phyloP scores from a whole-genome alignment of 2,113 vertebrate genomes.

The Aegotheles bennettii region DNA sequence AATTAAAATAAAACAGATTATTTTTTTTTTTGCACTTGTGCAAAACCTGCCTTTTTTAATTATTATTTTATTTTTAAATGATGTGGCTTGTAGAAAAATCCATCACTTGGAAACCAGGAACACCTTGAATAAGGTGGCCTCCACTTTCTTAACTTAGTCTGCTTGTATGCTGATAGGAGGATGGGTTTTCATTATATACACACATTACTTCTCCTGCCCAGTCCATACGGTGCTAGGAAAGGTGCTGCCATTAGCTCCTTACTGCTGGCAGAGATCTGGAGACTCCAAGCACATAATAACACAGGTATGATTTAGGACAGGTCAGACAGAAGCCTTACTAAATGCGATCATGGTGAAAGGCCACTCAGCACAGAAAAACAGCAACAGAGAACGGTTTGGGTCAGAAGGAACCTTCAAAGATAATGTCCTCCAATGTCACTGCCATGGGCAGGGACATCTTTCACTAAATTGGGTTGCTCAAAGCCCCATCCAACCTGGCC shows the following conservation, averaged over 20 bases:
- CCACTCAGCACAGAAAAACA: neutral
- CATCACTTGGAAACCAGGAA: rapidly evolving
- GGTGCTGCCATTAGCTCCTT: neutral
- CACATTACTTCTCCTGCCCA: neutral
- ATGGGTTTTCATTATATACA: neutral
- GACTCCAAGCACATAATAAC: rapidly evolving
- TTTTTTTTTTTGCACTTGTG: neutral
- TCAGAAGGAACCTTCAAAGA: neutral
- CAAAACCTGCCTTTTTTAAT: neutral
- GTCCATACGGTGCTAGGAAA: neutral
- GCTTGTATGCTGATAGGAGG: neutral
- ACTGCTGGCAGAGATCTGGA: neutral
- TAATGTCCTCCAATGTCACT: neutral
- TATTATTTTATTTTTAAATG: neutral
- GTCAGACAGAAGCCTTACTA: neutral
- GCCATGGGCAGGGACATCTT: neutral
- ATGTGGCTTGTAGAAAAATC: neutral
- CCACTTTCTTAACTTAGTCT: neutral
- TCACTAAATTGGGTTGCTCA: neutral
- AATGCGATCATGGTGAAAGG: neutral
- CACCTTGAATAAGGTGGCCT: rapidly evolving
- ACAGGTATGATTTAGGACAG: neutral
- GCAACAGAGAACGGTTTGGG: neutral
- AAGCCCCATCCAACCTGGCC: neutral
- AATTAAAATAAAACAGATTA: neutral